Base-by-base conservation (phyloP, 1,140 invertebrate genomes). In the Schlechtendalia chinensis region DNA sequence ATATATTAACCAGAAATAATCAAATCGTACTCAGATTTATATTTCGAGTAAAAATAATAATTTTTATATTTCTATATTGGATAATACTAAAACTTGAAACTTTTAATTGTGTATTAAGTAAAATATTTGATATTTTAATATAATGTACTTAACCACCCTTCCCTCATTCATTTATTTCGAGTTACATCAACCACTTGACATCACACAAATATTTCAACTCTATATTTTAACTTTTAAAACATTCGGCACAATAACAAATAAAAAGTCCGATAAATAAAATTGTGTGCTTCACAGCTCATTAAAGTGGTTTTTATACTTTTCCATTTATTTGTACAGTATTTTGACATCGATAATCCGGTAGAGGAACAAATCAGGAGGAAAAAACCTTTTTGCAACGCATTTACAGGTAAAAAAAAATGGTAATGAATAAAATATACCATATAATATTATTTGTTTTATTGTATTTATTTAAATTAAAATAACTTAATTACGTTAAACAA, bases 381-480 rank as follows among this genome's bases (percentile, higher is more conserved):
- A 83, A 86, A 91, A 83, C 91, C 91, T 6, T 92, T 92, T 85
- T 92, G 91, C 84, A 92, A 92, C 83, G 91, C 91, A 5, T 92
- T 92, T 82, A 92, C 91, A 85, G 91, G 91, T 91, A 86, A 86
- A 53, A 82, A 75, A 58, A 10, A 45, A 22, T 24, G 14, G 6
- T 72, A 11, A 54, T 29, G 8, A 39, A 4, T 39, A 39, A 39
- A 39, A 39, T 50, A 50, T 27, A 27, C 39, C 2, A 24, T 39
- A 39, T 12, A 72, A 72, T 72, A 29, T 53, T 53, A 53, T 72
- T 71, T 39, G 32, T 39, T 39, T 39, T 39, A 39, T 39, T 39
- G 32, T 3, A 8, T 39, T 39, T 0, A 16, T 71, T 16, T 24
- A 24, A 29, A 27, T 71, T 27, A 5, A 17, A 27, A 27, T 50